Conservation (phyloP, 92 coral and sea anemone genomes). For the Isaurus tuberculatus region DNA sequence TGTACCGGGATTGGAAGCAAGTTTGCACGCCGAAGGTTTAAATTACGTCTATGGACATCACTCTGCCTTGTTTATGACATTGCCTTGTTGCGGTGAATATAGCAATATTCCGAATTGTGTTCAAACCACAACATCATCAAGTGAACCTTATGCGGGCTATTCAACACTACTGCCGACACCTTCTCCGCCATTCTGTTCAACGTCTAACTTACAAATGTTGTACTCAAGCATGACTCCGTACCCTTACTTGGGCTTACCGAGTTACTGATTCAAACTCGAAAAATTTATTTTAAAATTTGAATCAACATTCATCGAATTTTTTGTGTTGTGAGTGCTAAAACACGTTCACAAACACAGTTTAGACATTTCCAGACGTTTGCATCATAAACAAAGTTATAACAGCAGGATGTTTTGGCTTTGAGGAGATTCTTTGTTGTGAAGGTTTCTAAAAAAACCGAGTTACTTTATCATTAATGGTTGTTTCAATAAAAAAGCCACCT, state of each 20-base stretch:
- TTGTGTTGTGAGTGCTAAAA: neutral
- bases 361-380: slow-evolving; percentile 34
- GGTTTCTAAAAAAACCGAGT: neutral
- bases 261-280: neutral
- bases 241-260: slow-evolving; percentile 62
- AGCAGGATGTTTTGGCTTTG: neutral
- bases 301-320: slow-evolving; percentile 6
- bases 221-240: slow-evolving; percentile 89
- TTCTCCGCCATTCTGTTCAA: slow-evolving; percentile 77
- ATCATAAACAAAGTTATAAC: neutral
- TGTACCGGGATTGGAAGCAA: slow-evolving; percentile 83
- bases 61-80: slow-evolving; percentile 45
- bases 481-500: neutral
- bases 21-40: slow-evolving; percentile 74
- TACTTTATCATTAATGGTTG: neutral
- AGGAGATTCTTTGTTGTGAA: neutral
- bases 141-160: slow-evolving; percentile 15
- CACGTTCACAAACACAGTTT: neutral
- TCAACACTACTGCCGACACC: slow-evolving; percentile 59
- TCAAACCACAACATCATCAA: slow-evolving; percentile 17
- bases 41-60: slow-evolving; percentile 67
- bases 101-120: slow-evolving; percentile 32
- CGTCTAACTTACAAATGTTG: slow-evolving; percentile 93
- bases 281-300: neutral
- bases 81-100: slow-evolving; percentile 60